These are phyloP conservation scores for Apocheima hispidaria DNA, from an alignment of 2,888 invertebrate species.

Conservation along the genomic window DNA sequence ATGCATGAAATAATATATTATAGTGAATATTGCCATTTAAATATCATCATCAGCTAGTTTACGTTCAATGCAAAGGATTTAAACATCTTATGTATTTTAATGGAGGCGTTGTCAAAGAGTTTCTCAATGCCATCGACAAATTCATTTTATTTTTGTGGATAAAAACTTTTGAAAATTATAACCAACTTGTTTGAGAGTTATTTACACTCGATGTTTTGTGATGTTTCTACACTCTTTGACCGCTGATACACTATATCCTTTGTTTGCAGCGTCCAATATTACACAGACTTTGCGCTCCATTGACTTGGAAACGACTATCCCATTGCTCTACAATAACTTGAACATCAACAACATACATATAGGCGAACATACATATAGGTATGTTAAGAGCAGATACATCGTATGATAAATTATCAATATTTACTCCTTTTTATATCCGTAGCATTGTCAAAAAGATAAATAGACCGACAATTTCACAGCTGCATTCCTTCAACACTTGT, in stretches of 20 bases:
- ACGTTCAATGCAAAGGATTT: not conserved
- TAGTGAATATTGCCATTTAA: not conserved
- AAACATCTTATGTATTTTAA: not conserved
- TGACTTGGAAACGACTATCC: constrained; percentile 54
- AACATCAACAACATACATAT: no score
- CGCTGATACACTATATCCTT: not conserved
- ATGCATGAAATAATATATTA: not conserved
- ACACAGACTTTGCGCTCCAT: constrained; percentile 60
- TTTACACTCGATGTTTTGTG: not conserved
- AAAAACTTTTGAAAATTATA: no score
- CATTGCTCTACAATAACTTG: constrained; percentile 13
- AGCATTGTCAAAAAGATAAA: constrained; percentile 31
- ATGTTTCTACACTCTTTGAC: constrained; percentile 2
- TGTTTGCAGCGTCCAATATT: constrained; percentile 44
- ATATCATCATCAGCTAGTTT: no score
- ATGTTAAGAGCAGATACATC: constrained; percentile 3
- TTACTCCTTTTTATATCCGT: constrained; percentile 6
- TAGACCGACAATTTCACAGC: constrained; percentile 32
- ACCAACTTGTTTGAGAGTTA: no score
- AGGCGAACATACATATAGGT: no score
- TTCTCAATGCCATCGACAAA: not conserved
- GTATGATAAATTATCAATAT: constrained; percentile 18
- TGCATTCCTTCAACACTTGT: constrained; percentile 41
- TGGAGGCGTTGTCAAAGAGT: not conserved
- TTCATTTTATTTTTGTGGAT: no score